Conservation (phyloP, 2,888 invertebrate species). For the Pediacus dermestoides region DNA sequence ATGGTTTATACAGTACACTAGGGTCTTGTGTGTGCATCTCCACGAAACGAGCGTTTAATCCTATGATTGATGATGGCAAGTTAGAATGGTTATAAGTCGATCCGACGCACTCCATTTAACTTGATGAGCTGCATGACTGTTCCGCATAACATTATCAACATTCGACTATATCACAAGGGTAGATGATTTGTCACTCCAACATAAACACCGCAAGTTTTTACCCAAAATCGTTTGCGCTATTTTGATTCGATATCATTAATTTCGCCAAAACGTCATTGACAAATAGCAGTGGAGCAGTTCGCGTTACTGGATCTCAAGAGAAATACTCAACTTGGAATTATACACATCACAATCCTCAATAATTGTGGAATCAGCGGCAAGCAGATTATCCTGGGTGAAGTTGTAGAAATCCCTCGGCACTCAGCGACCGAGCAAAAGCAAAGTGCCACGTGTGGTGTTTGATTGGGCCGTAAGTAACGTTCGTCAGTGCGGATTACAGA, state of each 20-base stretch:
- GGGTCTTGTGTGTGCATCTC: constrained; percentile 36
- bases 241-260: no score
- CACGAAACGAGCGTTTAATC: constrained; percentile 45
- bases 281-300: no score
- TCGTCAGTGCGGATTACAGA: constrained; percentile 51
- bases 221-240: no score
- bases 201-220: no score
- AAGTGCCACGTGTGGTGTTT: constrained; percentile 47
- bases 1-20: no score
- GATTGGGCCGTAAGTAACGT: constrained; percentile 49
- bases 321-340: no score
- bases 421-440: constrained; percentile 34
- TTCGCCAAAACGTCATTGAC: no score
- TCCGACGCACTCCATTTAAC: constrained; percentile 50
- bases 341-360: constrained; percentile 34
- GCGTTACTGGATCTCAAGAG: no score
- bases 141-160: constrained; percentile 40
- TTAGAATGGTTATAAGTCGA: constrained; percentile 46
- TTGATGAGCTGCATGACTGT: constrained; percentile 48
- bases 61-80: constrained; percentile 46
- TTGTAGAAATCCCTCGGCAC: constrained; percentile 38
- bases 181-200: no score
- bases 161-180: no score
- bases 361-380: constrained; percentile 44
- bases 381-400: constrained; percentile 37